Percentiles rank a stretch among this genome's conserved stretches.
phyloP scores from a whole-genome alignment of 1,140 invertebrate species.

The Episyrphus balteatus region DNA sequence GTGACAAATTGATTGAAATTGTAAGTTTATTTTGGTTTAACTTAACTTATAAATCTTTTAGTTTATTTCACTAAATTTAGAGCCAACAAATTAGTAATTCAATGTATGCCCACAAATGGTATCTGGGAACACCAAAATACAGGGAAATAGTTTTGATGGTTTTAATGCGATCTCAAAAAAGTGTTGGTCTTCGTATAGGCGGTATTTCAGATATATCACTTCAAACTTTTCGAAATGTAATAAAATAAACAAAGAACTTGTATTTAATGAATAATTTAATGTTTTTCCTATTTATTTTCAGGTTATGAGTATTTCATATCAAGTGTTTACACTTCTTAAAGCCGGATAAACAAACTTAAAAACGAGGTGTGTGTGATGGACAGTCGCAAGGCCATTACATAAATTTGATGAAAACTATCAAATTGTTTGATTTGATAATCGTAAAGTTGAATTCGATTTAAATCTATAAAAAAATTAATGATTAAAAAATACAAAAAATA shows the following conservation, averaged over 20 bases:
- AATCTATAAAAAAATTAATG: too few species aligned
- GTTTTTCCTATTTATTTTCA: not conserved
- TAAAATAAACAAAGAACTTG: not conserved
- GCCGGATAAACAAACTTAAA: constrained; percentile 3
- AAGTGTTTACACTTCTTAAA: constrained; percentile 5
- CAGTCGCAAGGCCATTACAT: too few species aligned
- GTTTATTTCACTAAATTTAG: too few species aligned
- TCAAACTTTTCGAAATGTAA: constrained; percentile 5
- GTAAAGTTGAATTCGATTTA: too few species aligned
- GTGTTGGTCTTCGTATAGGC: constrained; percentile 1
- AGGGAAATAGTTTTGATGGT: not conserved
- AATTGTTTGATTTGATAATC: too few species aligned
- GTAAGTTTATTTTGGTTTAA: not conserved
- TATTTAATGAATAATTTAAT: not conserved
- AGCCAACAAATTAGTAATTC: not conserved
- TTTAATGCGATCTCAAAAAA: not conserved
- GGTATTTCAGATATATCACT: constrained; percentile 4
- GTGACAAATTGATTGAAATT: constrained; percentile 4
- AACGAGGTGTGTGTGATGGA: too few species aligned
- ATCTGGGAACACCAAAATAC: constrained; percentile 2
- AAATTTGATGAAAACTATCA: too few species aligned
- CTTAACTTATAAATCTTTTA: not conserved
- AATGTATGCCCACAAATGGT: constrained; percentile 7
- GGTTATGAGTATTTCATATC: constrained; percentile 3
- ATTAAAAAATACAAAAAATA: too few species aligned